Evolutionary conservation across 2,113 vertebrate genomes (phyloP).

Genomic region (Crocuta crocuta): DNA sequence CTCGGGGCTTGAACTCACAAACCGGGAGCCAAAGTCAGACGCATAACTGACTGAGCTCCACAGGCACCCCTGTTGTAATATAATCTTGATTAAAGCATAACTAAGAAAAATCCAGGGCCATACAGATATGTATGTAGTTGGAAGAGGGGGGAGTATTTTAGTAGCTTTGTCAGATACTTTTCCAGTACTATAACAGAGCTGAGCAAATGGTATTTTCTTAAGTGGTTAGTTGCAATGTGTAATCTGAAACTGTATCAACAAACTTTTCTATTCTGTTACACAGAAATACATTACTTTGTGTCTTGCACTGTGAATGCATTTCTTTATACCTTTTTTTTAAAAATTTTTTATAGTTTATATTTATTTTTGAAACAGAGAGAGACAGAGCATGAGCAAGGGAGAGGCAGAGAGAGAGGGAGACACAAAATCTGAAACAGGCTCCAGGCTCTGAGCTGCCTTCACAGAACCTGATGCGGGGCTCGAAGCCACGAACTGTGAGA

Average conservation of each 20-base stretch:
- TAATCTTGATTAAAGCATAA: neutral
- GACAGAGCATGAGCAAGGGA: too few species aligned
- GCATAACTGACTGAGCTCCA: too few species aligned
- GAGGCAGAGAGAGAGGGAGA: too few species aligned
- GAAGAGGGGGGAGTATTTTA: neutral
- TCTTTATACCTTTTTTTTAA: neutral
- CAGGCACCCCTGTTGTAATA: neutral
- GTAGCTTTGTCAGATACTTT: conserved; percentile 37
- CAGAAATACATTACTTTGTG: neutral
- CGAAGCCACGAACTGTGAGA: too few species aligned
- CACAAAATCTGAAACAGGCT: too few species aligned
- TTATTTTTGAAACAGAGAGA: too few species aligned
- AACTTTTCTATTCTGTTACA: neutral
- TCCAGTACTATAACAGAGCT: neutral
- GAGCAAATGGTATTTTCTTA: neutral
- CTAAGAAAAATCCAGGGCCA: neutral
- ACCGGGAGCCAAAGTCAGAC: too few species aligned
- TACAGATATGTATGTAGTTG: neutral
- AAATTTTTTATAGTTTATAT: neutral
- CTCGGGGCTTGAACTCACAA: too few species aligned
- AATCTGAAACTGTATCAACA: conserved; percentile 27
- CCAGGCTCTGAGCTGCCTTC: too few species aligned
- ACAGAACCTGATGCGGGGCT: too few species aligned
- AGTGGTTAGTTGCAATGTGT: neutral
- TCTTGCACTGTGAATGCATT: neutral